Conservation (phyloP, 2,113 vertebrate genomes). For the Rhadina sibilatrix region DNA sequence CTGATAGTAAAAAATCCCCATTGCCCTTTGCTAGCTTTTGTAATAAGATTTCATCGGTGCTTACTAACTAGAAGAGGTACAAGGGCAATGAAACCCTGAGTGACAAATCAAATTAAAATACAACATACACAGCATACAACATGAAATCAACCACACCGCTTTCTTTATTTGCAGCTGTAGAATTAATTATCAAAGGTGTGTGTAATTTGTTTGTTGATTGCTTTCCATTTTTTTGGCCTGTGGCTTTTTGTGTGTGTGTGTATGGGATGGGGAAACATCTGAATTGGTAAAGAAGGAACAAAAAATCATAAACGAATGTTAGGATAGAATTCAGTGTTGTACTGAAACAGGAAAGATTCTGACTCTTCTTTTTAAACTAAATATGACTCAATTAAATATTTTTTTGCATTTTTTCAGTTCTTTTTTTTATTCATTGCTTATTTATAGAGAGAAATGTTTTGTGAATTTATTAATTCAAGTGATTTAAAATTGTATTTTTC, state of each 20-base stretch:
- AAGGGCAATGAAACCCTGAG: not conserved
- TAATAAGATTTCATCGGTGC: not conserved
- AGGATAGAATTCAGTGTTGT: not conserved
- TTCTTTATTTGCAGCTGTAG: not conserved
- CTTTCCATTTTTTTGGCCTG: not conserved
- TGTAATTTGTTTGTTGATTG: not conserved
- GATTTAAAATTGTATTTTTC: not conserved
- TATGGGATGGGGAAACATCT: not conserved
- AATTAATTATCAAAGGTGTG: not conserved
- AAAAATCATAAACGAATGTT: not conserved
- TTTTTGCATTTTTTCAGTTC: too few species aligned
- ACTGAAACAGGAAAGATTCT: not conserved
- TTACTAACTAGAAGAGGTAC: not conserved
- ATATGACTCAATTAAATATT: not conserved
- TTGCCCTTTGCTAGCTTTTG: not conserved
- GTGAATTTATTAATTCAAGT: not conserved
- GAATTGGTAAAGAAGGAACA: not conserved
- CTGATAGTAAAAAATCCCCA: not conserved
- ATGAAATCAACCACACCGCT: not conserved
- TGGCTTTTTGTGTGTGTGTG: not conserved
- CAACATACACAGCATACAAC: not conserved
- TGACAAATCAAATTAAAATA: not conserved
- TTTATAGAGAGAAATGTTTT: not conserved
- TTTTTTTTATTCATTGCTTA: accelerated
- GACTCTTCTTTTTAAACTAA: not conserved